These are phyloP conservation scores for Rhorus exstirpatorius DNA, from an alignment of 2,888 invertebrate species.

Conservation along the genomic window DNA sequence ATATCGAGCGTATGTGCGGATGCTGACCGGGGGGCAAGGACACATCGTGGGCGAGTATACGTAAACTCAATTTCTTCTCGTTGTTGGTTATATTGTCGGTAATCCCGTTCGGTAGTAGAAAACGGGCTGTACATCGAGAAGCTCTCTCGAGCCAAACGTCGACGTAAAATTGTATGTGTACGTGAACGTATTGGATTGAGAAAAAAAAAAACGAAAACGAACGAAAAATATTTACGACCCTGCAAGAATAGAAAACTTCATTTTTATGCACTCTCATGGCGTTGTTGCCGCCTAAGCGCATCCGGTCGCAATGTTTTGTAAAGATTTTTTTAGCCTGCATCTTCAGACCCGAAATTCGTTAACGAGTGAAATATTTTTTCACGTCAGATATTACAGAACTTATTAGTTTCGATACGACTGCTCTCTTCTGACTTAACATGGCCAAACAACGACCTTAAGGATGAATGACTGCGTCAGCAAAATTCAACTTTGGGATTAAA, in stretches of 20 bases:
- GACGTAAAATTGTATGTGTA: not conserved
- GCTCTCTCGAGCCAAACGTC: constrained; percentile 9
- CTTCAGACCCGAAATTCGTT: constrained; percentile 1
- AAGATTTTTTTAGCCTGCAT: constrained; percentile 10
- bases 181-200: constrained; percentile 15
- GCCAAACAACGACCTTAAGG: no score
- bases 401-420: not conserved
- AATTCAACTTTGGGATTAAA: no score
- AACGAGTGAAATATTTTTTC: not conserved
- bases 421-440: not conserved
- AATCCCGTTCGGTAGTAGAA: constrained; percentile 49
- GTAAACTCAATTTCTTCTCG: constrained; percentile 52
- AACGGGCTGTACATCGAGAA: constrained; percentile 35
- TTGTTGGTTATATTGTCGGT: constrained; percentile 42
- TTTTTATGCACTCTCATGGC: constrained; percentile 11
- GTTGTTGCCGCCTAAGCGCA: constrained; percentile 51
- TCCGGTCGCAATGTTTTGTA: constrained; percentile 40
- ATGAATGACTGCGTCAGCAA: no score
- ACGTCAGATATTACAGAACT: not conserved
- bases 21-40: constrained; percentile 44
- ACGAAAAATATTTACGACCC: constrained; percentile 50
- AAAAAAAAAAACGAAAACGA: constrained; percentile 42
- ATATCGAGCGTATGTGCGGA: constrained; percentile 21
- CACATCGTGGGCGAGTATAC: constrained; percentile 46
- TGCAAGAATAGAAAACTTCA: constrained; percentile 60